Percentiles rank a stretch among this genome's conserved stretches.
These are phyloP conservation scores for Macroteleia sp. DNA, from an alignment of 2,888 invertebrate genomes.

Conservation along the genomic window DNA sequence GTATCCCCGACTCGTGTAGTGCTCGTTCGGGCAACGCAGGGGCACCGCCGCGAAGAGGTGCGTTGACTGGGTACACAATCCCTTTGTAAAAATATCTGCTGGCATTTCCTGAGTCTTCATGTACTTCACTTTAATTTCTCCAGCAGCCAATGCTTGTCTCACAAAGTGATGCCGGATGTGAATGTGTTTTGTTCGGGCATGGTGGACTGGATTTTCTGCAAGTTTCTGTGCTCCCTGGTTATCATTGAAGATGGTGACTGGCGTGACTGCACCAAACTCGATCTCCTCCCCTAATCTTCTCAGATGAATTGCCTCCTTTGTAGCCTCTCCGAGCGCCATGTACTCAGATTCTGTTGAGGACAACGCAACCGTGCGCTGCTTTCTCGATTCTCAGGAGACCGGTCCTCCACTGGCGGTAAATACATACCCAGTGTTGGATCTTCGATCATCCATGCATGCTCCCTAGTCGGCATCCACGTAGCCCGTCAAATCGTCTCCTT, in stretches of 20 bases:
- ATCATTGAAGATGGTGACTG: neutral
- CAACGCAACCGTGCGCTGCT: conserved; percentile 14
- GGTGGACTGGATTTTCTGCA: conserved; percentile 5
- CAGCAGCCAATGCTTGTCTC: neutral
- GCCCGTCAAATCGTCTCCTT: neutral
- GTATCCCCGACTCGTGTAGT: too few species aligned
- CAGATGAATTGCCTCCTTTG: conserved; percentile 7
- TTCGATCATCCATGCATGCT: conserved; percentile 2
- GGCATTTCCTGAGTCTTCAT: neutral
- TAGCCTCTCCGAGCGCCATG: neutral
- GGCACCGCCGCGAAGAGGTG: too few species aligned
- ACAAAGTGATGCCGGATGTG: conserved; percentile 6
- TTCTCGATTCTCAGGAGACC: conserved; percentile 1
- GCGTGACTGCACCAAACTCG: too few species aligned
- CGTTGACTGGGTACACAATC: too few species aligned
- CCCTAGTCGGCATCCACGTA: conserved; percentile 39
- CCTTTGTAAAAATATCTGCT: neutral
- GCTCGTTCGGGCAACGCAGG: too few species aligned
- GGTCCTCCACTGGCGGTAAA: conserved; percentile 1
- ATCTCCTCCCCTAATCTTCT: neutral
- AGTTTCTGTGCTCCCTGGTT: conserved; percentile 11
- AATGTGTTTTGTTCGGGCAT: conserved; percentile 5
- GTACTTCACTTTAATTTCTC: conserved; percentile 1
- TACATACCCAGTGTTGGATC: conserved; percentile 6
- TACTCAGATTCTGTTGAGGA: conserved; percentile 9